Evolutionary conservation across 2,113 vertebrate species (phyloP), one percentile per base, ranked within the genome.

Genomic region (Thymallus thymallus): DNA sequence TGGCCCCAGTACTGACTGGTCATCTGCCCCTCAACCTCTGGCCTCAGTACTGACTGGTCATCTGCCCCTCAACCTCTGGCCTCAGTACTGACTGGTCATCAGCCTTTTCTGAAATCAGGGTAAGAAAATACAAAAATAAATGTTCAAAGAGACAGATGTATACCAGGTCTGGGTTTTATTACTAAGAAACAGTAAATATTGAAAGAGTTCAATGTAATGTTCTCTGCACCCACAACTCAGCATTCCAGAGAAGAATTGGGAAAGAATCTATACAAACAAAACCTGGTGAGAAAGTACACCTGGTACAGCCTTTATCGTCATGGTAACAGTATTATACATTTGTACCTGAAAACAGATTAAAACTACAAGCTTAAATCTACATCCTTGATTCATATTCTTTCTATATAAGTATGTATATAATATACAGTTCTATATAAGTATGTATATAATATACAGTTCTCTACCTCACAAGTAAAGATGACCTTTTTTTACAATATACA

Each of bases 81-180:
- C n/a, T n/a, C n/a, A n/a, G n/a, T n/a, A n/a, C n/a, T n/a, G n/a
- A n/a, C n/a, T n/a, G n/a, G n/a, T n/a, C n/a, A n/a, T n/a, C n/a
- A n/a, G n/a, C n/a, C n/a, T n/a, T n/a, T n/a, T n/a, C n/a, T n/a
- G 35, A 41, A 41, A 41, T 41, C 35, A 41, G 35, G 7, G 35
- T 41, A 41, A 12, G 10, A 41, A 41, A 41, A 41, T 0, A 18
- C 4, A 16, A 48, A 16, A 13, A 9, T 41, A 41, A 41, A 32
- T 1, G 1, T 32, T 58, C 29, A 29, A 12, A 32, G n/a, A 73
- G 55, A 71, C 7, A 2, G 51, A 18, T 23, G n/a, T 41, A 56
- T 16, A 71, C 1, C 26, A 79, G 66, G 80, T 68, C 80, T 81
- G 71, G 80, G 64, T 93, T 93, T 93, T 91, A 93, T 92, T 89